Evolutionary conservation across 2,113 vertebrate genomes (phyloP).

Genomic region (Paramormyrops kingsleyae): DNA sequence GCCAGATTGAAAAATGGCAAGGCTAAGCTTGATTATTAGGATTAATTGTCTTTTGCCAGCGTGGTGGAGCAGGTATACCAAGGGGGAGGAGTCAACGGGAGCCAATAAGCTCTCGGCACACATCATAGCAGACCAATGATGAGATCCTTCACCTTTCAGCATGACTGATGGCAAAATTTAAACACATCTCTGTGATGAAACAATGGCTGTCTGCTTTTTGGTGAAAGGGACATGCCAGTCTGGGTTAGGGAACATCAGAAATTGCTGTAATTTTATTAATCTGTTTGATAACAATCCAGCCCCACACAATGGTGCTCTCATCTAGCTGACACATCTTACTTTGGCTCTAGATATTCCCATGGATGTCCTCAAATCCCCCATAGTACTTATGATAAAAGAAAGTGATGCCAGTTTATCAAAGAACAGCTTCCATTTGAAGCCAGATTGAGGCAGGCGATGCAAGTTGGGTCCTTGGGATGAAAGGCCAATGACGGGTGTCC

Average conservation of each 20-base stretch:
- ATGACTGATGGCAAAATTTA: constrained; percentile 40
- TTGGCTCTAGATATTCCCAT: constrained; percentile 34
- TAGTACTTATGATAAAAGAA: constrained; percentile 35
- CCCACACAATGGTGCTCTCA: not conserved
- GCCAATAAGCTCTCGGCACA: constrained; percentile 52
- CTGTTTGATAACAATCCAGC: not conserved
- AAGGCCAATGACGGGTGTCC: not conserved
- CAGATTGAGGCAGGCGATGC: not conserved
- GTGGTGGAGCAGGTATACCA: constrained; percentile 78
- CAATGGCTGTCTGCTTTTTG: constrained; percentile 48
- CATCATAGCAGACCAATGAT: constrained; percentile 62
- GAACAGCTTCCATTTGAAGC: not conserved
- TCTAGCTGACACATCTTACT: constrained; percentile 21
- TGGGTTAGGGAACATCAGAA: constrained; percentile 42
- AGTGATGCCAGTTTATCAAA: constrained; percentile 8
- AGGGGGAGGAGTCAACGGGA: constrained; percentile 79
- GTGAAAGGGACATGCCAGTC: constrained; percentile 36
- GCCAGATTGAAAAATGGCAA: constrained; percentile 96
- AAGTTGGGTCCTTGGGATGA: not conserved
- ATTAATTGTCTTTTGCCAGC: constrained; percentile 98
- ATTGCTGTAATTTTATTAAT: not conserved
- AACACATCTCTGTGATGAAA: constrained; percentile 49
- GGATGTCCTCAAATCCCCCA: constrained; percentile 29
- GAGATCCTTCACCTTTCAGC: constrained; percentile 57
- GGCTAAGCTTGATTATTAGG: constrained; percentile 88